Percentiles rank a stretch among this genome's conserved stretches.
These are phyloP conservation scores for Xerus rutilus DNA, from an alignment of 2,797 vertebrate genomes.

Conservation along the genomic window DNA sequence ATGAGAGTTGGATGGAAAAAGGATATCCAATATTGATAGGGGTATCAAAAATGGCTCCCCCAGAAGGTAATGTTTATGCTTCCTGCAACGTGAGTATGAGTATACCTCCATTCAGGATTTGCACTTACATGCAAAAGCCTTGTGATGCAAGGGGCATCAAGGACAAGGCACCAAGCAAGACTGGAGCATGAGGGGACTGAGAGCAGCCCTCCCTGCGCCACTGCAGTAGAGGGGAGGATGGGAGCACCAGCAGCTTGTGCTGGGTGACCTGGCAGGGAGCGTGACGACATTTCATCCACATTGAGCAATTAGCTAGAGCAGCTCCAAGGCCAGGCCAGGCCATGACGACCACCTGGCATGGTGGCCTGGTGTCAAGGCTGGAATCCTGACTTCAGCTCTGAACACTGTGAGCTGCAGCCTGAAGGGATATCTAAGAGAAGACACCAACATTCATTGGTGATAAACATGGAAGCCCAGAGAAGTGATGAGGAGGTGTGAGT, in stretches of 20 bases:
- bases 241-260: fast-evolving
- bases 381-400: not conserved
- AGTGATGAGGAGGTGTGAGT: not conserved
- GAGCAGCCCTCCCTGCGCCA: not conserved
- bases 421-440: not conserved
- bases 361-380: fast-evolving
- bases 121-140: not conserved
- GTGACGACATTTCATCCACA: fast-evolving
- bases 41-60: not conserved
- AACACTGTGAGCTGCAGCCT: not conserved
- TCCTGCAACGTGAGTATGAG: fast-evolving
- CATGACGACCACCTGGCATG: fast-evolving
- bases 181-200: fast-evolving
- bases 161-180: not conserved
- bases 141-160: fast-evolving
- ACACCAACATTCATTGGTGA: fast-evolving
- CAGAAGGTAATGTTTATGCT: not conserved
- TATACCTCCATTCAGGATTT: not conserved
- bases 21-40: no score
- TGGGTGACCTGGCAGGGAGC: not conserved
- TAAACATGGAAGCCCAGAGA: no score
- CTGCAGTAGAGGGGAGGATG: not conserved
- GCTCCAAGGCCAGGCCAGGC: not conserved
- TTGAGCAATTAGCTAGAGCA: not conserved
- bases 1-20: fast-evolving